Conservation (phyloP, 2,888 invertebrate genomes). For the Ligdia adustata region DNA sequence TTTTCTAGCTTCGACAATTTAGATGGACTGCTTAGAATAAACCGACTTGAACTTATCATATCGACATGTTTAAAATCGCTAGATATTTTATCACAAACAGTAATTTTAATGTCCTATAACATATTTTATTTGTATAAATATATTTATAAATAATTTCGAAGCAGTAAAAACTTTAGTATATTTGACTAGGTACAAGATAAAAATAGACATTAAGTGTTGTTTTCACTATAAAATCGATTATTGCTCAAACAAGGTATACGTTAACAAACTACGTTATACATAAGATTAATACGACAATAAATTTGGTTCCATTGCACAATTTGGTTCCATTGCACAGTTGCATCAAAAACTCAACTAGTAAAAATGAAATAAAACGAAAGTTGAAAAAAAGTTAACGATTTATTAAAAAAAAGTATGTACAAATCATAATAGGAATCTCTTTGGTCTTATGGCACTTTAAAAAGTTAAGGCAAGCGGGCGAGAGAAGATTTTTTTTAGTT, state of each 20-base stretch:
- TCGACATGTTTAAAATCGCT: background rate
- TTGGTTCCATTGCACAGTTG: constrained; percentile 56
- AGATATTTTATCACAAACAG: constrained; percentile 15
- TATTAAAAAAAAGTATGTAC: constrained; percentile 60
- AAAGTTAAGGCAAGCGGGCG: constrained; percentile 55
- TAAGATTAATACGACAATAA: constrained; percentile 42
- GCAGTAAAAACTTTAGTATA: constrained; percentile 61
- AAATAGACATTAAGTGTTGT: constrained; percentile 73
- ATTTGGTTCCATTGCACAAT: constrained; percentile 61
- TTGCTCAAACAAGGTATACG: constrained; percentile 73
- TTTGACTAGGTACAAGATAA: constrained; percentile 57
- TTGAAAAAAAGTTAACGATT: constrained; percentile 41
- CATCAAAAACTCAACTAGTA: constrained; percentile 39
- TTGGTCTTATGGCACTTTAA: constrained; percentile 49
- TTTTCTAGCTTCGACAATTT: too few relatives aligned
- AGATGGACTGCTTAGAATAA: too few relatives aligned
- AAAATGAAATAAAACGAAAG: constrained; percentile 45
- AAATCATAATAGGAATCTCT: constrained; percentile 52
- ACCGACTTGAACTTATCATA: too few relatives aligned
- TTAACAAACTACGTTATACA: constrained; percentile 26
- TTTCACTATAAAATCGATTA: constrained; percentile 71
- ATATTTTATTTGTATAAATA: constrained; percentile 25
- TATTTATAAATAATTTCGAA: constrained; percentile 51
- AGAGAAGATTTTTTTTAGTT: constrained; percentile 44
- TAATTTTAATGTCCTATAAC: constrained; percentile 9